A percentile compares a stretch with the other conserved stretches of the same genome.
phyloP scores from a whole-genome alignment of 2,888 invertebrate species.

The Aphidius colemani region DNA sequence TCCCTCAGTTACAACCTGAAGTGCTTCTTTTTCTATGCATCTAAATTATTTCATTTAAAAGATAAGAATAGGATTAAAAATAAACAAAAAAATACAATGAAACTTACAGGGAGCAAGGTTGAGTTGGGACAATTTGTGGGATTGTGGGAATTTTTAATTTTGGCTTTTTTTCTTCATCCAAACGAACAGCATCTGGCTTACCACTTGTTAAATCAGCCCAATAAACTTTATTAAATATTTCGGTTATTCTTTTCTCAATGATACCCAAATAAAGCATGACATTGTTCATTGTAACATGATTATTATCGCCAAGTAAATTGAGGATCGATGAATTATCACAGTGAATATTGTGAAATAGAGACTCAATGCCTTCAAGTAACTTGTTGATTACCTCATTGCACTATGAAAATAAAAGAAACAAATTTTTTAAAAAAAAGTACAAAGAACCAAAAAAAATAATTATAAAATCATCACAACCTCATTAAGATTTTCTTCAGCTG shows the following conservation, averaged over 20 bases:
- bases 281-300: conserved; percentile 76
- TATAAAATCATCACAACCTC: conserved; percentile 41
- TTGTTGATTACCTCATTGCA: conserved; percentile 55
- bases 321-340: conserved; percentile 77
- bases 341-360: conserved; percentile 66
- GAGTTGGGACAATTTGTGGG: conserved; percentile 57
- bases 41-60: conserved; percentile 42
- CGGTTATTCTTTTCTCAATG: conserved; percentile 75
- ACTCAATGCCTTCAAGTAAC: conserved; percentile 61
- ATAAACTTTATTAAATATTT: conserved; percentile 67
- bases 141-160: conserved; percentile 52
- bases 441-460: conserved; percentile 7
- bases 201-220: conserved; percentile 52
- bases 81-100: conserved; percentile 6
- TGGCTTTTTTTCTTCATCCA: conserved; percentile 54
- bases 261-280: conserved; percentile 81
- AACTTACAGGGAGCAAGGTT: conserved; percentile 63
- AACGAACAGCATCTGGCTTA: conserved; percentile 45
- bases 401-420: conserved; percentile 38
- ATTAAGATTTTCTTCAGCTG: conserved; percentile 56
- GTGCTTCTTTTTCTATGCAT: conserved; percentile 63
- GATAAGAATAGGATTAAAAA: conserved; percentile 5
- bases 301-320: conserved; percentile 72
- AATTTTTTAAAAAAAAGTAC: neutral
- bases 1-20: conserved; percentile 61